A percentile compares a stretch with the other conserved stretches of the same genome.
These are phyloP conservation scores for Eidolon dupreanum DNA, from an alignment of 2,797 vertebrate genomes.

Conservation along the genomic window DNA sequence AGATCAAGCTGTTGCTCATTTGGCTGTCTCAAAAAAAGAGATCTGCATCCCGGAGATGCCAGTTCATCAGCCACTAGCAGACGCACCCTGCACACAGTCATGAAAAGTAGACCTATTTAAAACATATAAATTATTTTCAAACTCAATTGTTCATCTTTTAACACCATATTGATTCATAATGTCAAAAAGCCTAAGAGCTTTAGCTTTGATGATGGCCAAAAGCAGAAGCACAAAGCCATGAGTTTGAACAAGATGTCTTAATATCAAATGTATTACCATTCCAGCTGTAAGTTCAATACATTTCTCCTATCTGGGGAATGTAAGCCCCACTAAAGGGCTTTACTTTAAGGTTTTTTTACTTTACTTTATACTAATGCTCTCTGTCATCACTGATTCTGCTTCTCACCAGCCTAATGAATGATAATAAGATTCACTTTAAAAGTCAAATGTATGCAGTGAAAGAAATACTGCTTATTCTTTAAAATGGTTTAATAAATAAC, in stretches of 20 bases:
- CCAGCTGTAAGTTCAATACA: background rate
- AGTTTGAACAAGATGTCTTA: background rate
- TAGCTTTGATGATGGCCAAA: background rate
- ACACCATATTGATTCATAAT: background rate
- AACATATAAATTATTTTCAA: background rate
- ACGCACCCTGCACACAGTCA: background rate
- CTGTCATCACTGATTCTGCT: background rate
- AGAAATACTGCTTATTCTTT: background rate
- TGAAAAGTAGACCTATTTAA: background rate
- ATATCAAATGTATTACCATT: background rate
- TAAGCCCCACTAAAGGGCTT: background rate
- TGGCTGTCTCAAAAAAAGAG: background rate
- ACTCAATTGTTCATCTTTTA: background rate
- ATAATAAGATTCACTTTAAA: background rate
- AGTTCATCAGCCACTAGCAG: background rate
- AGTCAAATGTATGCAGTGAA: background rate
- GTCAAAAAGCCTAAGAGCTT: background rate
- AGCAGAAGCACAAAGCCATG: background rate
- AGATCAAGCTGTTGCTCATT: background rate
- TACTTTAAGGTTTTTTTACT: background rate
- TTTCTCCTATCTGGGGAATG: background rate
- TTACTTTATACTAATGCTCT: background rate
- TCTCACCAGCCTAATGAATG: background rate
- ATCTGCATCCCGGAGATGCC: background rate
- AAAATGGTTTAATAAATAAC: background rate